These are phyloP conservation scores for Myanophis thanlyinensis DNA, from an alignment of 2,113 vertebrate genomes.

Conservation along the genomic window DNA sequence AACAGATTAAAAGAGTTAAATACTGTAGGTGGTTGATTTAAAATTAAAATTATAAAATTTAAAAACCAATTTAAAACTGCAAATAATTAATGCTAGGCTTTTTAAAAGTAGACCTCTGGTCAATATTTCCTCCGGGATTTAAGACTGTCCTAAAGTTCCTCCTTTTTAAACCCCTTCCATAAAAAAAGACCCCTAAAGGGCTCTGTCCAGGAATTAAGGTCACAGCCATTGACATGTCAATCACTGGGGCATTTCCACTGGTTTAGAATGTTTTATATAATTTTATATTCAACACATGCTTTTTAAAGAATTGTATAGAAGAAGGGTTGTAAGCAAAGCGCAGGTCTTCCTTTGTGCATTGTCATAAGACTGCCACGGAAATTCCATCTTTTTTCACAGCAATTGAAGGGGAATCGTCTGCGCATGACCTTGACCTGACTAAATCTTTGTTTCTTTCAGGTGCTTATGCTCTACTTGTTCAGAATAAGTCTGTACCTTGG, in stretches of 20 bases:
- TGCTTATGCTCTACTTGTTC: conserved; percentile 25
- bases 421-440: background rate
- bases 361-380: background rate
- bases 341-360: background rate
- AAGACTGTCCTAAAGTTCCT: background rate
- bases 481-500: conserved; percentile 5
- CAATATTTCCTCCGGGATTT: background rate
- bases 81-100: too few species aligned
- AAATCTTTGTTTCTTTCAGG: background rate
- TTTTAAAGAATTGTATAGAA: background rate
- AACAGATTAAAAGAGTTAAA: too few species aligned
- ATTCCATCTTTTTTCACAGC: background rate
- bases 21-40: too few species aligned
- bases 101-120: background rate
- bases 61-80: too few species aligned
- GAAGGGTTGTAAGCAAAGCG: background rate
- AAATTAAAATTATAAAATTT: too few species aligned
- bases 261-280: background rate
- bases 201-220: background rate
- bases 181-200: background rate
- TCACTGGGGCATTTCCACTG: background rate
- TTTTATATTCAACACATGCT: background rate
- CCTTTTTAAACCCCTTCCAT: background rate
- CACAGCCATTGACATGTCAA: background rate
- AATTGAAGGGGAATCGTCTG: background rate